A percentile compares a stretch with the other conserved stretches of the same genome.
Evolutionary conservation across 2,797 vertebrate species (phyloP).

Genomic region (Typhlichthys eigenmanni): DNA sequence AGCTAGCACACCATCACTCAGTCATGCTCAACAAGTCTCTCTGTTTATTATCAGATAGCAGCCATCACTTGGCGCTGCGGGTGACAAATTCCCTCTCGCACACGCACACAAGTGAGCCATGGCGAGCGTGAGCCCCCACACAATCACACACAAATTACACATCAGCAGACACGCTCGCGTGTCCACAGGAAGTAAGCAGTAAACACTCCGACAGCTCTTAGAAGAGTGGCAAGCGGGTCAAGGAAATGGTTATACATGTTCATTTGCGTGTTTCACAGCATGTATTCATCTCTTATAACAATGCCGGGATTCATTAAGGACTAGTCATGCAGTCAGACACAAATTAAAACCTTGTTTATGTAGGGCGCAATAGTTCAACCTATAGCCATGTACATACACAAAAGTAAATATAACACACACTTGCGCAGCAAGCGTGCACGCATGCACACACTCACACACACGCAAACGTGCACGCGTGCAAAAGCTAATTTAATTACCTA

Average conservation of each 20-base stretch:
- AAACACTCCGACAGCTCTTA: slow-evolving; percentile 13
- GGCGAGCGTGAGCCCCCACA: slow-evolving; percentile 8
- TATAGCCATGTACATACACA: slow-evolving; percentile 29
- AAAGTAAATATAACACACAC: slow-evolving; percentile 12
- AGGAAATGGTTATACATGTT: neutral
- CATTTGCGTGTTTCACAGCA: slow-evolving; percentile 7
- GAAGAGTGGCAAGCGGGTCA: neutral
- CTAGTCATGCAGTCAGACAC: slow-evolving; percentile 1
- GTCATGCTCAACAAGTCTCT: slow-evolving; percentile 67
- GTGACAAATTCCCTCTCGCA: slow-evolving; percentile 31
- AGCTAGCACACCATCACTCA: slow-evolving; percentile 53
- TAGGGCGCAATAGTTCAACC: neutral
- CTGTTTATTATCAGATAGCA: slow-evolving; percentile 68
- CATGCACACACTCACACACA: slow-evolving; percentile 7
- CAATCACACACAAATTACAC: slow-evolving; percentile 8
- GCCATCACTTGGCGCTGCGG: slow-evolving; percentile 39
- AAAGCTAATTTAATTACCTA: slow-evolving; percentile 75
- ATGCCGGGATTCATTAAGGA: slow-evolving; percentile 10
- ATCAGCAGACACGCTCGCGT: slow-evolving; percentile 1
- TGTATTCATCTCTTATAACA: too few relatives aligned
- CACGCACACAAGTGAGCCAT: slow-evolving; percentile 10
- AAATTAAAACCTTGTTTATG: neutral
- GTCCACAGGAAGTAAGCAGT: slow-evolving; percentile 5
- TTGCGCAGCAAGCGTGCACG: neutral
- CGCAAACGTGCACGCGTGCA: slow-evolving; percentile 21